Evolutionary conservation across 2,113 vertebrate species (phyloP).

Genomic region (Rhadina sibilatrix): DNA sequence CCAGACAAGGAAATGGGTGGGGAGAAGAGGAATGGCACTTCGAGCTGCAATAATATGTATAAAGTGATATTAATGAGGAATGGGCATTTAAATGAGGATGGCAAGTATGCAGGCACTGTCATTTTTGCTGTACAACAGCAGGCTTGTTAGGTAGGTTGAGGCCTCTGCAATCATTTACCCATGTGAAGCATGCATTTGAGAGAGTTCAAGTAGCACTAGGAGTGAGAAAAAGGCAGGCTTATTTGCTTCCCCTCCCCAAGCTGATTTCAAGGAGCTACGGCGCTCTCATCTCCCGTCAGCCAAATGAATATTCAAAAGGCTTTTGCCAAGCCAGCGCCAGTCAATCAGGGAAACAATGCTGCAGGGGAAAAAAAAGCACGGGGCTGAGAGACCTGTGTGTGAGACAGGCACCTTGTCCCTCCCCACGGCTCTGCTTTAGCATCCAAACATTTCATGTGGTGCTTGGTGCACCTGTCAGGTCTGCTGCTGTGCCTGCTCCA

Average conservation of each 20-base stretch:
- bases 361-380: background rate
- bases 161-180: background rate
- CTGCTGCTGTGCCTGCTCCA: background rate
- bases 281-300: background rate
- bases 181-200: background rate
- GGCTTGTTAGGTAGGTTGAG: background rate
- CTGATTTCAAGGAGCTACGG: conserved; percentile 8
- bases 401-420: background rate
- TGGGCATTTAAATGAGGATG: conserved; percentile 45
- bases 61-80: conserved; percentile 56
- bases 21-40: conserved; percentile 67
- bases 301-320: conserved; percentile 51
- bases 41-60: conserved; percentile 48
- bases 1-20: conserved; percentile 78
- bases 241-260: background rate
- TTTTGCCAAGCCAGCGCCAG: background rate
- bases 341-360: conserved; percentile 22
- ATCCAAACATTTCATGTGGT: background rate
- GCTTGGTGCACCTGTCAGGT: background rate
- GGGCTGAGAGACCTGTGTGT: background rate
- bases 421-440: background rate
- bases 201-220: conserved; percentile 12
- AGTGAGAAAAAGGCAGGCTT: conserved; percentile 28
- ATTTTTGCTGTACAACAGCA: conserved; percentile 15
- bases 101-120: background rate